Evolutionary conservation across 2,888 invertebrate genomes (phyloP), one percentile per base, ranked within the genome.

Genomic region (Tipula unca): DNA sequence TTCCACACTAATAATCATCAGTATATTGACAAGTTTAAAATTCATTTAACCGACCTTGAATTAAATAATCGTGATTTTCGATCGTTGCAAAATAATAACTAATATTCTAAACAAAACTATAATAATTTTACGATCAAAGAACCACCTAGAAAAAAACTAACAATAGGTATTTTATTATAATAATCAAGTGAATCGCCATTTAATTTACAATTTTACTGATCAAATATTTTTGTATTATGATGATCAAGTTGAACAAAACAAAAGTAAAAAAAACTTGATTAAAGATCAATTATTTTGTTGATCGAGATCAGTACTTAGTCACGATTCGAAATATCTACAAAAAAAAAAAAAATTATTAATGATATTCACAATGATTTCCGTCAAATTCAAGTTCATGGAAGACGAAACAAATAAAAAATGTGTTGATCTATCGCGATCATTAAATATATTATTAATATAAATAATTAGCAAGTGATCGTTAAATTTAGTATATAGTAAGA

Each of bases 231-330:
- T 25, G 25, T 69, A 69, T 69, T 69, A 69, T 69, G 69, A 69
- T 69, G 69, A 69, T 69, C 69, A 69, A 25, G 25, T 69, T 69
- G 69, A 69, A 69, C 4, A 25, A 13, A 69, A 69, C 25, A 69
- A 69, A 69, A 25, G 25, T 3, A 48, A 48, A 17, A 48, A 48
- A 17, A 69, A 3, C 3, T 25, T 48, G 48, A 69, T 69, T 69
- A 69, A 69, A 69, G 69, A 69, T 69, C 69, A 25, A 69, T 25
- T 69, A 69, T 69, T 48, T 69, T 69, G 69, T 69, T 69, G 69
- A 69, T 69, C 69, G 69, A 69, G 69, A 69, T 69, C 69, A 69
- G 69, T 69, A 69, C 69, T 69, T 69, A 69, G 69, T 69, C 69
- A 69, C 69, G 69, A 69, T 69, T 69, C 25, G 1, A 25, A 48